Conservation (phyloP, 2,113 vertebrate genomes). For the Danionella cerebrum region DNA sequence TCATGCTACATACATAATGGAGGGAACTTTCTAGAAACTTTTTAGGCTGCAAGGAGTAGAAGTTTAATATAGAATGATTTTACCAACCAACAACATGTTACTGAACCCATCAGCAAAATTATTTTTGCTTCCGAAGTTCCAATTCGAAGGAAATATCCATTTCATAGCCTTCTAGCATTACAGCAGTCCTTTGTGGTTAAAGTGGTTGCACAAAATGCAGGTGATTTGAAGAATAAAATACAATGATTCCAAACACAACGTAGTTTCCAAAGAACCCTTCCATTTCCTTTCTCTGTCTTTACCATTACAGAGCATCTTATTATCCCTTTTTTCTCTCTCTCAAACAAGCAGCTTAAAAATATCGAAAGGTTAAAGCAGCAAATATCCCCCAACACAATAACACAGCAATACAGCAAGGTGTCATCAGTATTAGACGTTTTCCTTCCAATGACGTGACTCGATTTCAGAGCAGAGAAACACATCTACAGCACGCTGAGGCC, state of each 20-base stretch:
- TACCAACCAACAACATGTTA: too few species aligned
- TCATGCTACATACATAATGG: too few species aligned
- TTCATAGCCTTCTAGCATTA: too few species aligned
- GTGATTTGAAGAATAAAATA: background rate
- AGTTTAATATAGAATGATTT: too few species aligned
- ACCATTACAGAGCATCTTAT: constrained; percentile 5
- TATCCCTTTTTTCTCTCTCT: background rate
- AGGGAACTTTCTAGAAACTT: too few species aligned
- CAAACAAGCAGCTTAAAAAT: background rate
- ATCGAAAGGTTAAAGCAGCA: constrained; percentile 9
- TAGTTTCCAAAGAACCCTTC: background rate
- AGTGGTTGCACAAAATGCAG: background rate
- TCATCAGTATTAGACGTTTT: constrained; percentile 47
- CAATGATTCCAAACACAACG: too few species aligned
- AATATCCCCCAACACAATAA: background rate
- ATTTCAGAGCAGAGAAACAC: background rate
- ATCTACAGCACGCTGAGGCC: background rate
- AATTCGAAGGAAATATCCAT: too few species aligned
- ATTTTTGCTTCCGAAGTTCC: too few species aligned
- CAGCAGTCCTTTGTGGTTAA: too few species aligned
- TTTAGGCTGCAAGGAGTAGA: too few species aligned
- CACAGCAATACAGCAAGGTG: constrained; percentile 4
- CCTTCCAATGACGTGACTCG: background rate
- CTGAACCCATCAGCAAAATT: too few species aligned
- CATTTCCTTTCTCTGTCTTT: background rate